Conservation (phyloP, 2,888 invertebrate species). For the Cataglyphis livida region DNA sequence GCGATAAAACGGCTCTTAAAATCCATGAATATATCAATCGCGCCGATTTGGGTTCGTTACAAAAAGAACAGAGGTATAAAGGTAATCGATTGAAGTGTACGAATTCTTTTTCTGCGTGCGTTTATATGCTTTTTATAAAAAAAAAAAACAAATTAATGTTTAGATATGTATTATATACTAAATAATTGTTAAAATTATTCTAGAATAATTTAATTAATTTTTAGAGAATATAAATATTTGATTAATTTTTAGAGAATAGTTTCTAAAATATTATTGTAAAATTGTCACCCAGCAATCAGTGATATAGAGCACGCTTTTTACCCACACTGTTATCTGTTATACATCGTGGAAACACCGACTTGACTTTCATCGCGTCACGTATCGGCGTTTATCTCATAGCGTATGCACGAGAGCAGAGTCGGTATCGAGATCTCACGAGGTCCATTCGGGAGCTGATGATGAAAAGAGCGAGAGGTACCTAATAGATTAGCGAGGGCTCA, state of each 20-base stretch:
- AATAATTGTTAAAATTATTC: background rate
- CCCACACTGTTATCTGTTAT: background rate
- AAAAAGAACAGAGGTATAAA: background rate
- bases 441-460: constrained; percentile 57
- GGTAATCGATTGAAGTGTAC: background rate
- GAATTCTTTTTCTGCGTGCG: background rate
- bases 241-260: background rate
- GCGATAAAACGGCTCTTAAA: constrained; percentile 55
- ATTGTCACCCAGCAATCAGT: background rate
- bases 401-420: constrained; percentile 48
- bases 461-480: constrained; percentile 69
- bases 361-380: constrained; percentile 52
- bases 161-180: background rate
- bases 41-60: constrained; percentile 52
- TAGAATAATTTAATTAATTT: background rate
- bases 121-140: background rate
- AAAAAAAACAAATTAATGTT: background rate
- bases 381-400: constrained; percentile 49
- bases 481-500: constrained; percentile 75
- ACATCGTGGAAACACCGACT: constrained; percentile 22
- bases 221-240: background rate
- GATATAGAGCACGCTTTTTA: background rate
- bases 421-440: constrained; percentile 68
- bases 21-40: constrained; percentile 23
- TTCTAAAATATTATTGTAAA: background rate